Percentiles rank a stretch among this genome's conserved stretches.
Conservation (phyloP, 2,888 invertebrate species). For the Eulithis testata region DNA sequence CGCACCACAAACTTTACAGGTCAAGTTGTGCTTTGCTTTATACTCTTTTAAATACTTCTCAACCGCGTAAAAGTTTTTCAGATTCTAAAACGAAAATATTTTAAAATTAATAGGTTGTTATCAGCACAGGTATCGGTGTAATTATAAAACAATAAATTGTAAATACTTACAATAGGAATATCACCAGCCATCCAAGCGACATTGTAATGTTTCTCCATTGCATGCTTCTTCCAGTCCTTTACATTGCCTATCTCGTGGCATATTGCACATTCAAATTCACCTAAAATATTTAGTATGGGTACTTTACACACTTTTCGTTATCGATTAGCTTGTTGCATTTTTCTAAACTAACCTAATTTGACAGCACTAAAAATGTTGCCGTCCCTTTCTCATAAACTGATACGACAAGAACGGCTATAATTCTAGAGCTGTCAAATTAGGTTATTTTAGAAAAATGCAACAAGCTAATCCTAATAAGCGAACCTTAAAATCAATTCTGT, state of each 20-base stretch:
- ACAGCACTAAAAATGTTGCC: no score
- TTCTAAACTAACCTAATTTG: no score
- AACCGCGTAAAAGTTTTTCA: conserved; percentile 74
- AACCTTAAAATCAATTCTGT: no score
- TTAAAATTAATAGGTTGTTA: neutral
- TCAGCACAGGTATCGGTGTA: neutral
- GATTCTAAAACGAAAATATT: conserved; percentile 71
- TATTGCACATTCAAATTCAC: conserved; percentile 55
- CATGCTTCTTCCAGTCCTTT: conserved; percentile 57
- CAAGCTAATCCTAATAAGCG: no score
- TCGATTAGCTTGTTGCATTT: no score
- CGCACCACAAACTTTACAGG: conserved; percentile 82
- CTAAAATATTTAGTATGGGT: conserved; percentile 31
- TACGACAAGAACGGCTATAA: no score
- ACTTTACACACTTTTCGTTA: no score
- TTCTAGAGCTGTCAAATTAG: no score
- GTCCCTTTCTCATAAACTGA: no score
- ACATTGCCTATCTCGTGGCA: conserved; percentile 51
- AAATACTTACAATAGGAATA: conserved; percentile 61
- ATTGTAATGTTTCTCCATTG: conserved; percentile 65
- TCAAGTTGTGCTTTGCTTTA: conserved; percentile 70
- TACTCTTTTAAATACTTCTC: conserved; percentile 72
- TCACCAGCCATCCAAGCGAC: conserved; percentile 65
- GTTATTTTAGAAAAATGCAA: no score
- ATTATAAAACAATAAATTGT: no score